phyloP scores from a whole-genome alignment of 2,113 vertebrate species.

The Megaleporinus macrocephalus region DNA sequence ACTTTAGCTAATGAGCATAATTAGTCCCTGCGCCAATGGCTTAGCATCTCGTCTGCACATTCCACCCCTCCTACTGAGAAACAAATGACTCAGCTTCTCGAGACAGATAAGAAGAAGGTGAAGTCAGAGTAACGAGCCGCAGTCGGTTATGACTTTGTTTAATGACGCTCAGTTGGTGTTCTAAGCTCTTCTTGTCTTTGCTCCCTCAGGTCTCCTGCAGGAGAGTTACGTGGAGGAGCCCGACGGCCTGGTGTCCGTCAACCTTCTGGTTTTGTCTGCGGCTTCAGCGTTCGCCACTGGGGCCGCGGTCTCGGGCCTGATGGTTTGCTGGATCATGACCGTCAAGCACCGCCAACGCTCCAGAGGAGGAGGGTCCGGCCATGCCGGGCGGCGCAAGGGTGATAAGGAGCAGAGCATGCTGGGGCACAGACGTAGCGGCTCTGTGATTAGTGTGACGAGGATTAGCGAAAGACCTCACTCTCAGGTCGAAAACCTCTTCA shows the following conservation, averaged over 20 bases:
- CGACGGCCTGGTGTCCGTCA: constrained; percentile 90
- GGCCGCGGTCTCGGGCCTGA: constrained; percentile 89
- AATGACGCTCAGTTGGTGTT: constrained; percentile 18
- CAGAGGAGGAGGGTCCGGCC: constrained; percentile 60
- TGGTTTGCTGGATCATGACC: constrained; percentile 94
- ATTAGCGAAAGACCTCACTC: constrained; percentile 73
- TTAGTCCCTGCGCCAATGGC: constrained; percentile 62
- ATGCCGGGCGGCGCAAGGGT: constrained; percentile 80
- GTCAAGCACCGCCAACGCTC: constrained; percentile 85
- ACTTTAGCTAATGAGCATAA: constrained; percentile 79
- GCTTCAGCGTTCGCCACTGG: constrained; percentile 94
- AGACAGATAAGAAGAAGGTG: constrained; percentile 50
- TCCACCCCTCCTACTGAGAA: constrained; percentile 57
- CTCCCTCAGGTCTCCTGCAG: constrained; percentile 80
- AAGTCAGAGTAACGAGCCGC: constrained; percentile 3
- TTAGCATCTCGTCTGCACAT: constrained; percentile 62
- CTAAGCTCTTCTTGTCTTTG: constrained; percentile 20
- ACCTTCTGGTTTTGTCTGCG: constrained; percentile 91
- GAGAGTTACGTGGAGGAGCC: constrained; percentile 92
- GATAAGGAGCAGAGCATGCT: constrained; percentile 91
- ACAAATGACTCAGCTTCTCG: constrained; percentile 57
- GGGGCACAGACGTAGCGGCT: constrained; percentile 84
- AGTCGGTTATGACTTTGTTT: constrained; percentile 32
- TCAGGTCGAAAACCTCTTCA: constrained; percentile 79
- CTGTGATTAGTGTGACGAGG: constrained; percentile 91